Conservation (phyloP, 2,797 vertebrate genomes). For the Xenopus petersii region DNA sequence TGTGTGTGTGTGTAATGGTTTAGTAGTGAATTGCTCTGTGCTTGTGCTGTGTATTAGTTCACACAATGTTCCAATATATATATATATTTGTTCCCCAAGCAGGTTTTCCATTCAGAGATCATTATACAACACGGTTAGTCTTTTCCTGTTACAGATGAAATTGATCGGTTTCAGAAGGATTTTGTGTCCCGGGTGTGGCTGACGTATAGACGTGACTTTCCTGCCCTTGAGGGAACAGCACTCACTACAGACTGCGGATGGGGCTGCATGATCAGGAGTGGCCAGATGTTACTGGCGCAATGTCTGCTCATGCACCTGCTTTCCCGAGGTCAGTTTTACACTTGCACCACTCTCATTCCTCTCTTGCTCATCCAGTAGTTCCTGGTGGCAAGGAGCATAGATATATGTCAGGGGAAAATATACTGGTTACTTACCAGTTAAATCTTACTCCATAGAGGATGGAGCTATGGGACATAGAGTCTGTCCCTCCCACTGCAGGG, state of each 20-base stretch:
- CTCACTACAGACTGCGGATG: conserved; percentile 89
- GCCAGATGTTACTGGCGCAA: conserved; percentile 90
- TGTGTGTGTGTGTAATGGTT: too few species aligned
- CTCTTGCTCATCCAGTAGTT: too few species aligned
- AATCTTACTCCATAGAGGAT: too few species aligned
- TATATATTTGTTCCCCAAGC: background rate
- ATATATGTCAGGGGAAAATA: too few species aligned
- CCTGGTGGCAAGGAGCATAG: too few species aligned
- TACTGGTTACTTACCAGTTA: too few species aligned
- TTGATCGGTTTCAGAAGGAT: conserved; percentile 77
- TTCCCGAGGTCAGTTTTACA: conserved; percentile 69
- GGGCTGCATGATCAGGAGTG: conserved; percentile 90
- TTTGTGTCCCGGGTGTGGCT: conserved; percentile 87
- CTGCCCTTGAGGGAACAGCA: conserved; percentile 77
- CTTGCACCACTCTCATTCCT: background rate
- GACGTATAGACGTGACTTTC: conserved; percentile 86
- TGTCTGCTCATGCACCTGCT: conserved; percentile 81
- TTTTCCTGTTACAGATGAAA: conserved; percentile 66
- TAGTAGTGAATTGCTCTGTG: too few species aligned
- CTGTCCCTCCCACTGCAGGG: too few species aligned
- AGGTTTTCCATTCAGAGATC: too few species aligned
- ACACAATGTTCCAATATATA: background rate
- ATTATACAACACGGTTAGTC: background rate
- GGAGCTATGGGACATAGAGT: too few species aligned
- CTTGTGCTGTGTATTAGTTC: background rate